Conservation (phyloP, 2,888 invertebrate species). For the Fragum whitleyi region DNA sequence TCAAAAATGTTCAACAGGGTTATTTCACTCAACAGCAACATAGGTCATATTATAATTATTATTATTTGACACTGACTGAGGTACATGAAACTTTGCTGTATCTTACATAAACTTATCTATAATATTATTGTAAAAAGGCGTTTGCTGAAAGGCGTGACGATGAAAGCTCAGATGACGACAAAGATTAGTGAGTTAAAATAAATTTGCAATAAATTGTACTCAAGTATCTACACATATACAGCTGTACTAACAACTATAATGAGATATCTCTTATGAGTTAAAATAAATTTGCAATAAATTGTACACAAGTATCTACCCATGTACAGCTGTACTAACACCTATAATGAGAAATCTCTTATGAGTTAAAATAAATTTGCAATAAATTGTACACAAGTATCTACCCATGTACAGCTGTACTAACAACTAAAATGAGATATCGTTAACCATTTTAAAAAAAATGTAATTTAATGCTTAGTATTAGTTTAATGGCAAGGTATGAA, state of each 20-base stretch:
- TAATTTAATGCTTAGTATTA: no score
- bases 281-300: not conserved
- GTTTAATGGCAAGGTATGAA: no score
- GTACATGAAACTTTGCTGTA: no score
- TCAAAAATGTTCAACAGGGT: no score
- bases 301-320: not conserved
- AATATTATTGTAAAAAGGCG: not conserved
- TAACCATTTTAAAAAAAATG: no score
- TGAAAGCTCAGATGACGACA: conserved; percentile 11
- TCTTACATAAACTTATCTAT: no score
- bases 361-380: not conserved
- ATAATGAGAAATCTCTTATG: not conserved
- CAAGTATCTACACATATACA: not conserved
- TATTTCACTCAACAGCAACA: no score
- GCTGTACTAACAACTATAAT: not conserved
- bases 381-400: not conserved
- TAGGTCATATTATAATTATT: no score
- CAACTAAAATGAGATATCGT: not conserved
- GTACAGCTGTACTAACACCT: not conserved
- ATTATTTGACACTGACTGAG: no score
- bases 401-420: conserved; percentile 3
- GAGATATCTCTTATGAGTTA: not conserved
- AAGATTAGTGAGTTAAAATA: conserved; percentile 6
- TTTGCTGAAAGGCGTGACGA: conserved; percentile 7
- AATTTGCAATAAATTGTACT: not conserved